phyloP scores from a whole-genome alignment of 1,140 invertebrate species.

The Muscidifurax raptorellus region DNA sequence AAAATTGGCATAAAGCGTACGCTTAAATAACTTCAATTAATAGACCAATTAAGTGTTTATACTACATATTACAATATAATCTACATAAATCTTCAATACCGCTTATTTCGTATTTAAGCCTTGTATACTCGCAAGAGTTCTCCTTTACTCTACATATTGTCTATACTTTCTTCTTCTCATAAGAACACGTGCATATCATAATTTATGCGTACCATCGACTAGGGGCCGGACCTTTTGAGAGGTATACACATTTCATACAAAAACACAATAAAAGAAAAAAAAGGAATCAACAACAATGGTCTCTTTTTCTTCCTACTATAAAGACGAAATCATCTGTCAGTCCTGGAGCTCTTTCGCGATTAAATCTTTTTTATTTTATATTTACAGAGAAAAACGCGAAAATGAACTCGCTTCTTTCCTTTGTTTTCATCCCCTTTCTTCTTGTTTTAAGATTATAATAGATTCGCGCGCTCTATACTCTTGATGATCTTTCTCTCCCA shows the following conservation, averaged over 20 bases:
- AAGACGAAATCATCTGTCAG: constrained; percentile 12
- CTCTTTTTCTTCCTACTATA: neutral
- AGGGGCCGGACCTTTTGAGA: neutral
- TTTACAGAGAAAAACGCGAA: constrained; percentile 29
- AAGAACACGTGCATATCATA: neutral
- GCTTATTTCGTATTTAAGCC: constrained; percentile 11
- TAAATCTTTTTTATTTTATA: neutral
- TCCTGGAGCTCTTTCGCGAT: neutral
- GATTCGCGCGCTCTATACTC: neutral
- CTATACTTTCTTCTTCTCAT: constrained; percentile 9
- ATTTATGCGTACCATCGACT: neutral
- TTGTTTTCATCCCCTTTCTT: neutral
- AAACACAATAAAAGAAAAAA: neutral
- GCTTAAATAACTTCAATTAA: constrained; percentile 15
- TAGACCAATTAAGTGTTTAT: neutral
- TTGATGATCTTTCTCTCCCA: constrained; percentile 13
- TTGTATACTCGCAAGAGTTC: neutral
- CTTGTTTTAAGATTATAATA: neutral
- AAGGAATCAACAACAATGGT: constrained; percentile 27
- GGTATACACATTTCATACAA: constrained; percentile 11
- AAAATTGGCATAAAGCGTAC: neutral
- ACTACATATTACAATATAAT: neutral
- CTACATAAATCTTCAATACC: neutral
- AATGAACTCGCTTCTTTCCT: constrained; percentile 7
- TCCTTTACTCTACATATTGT: constrained; percentile 46